A percentile compares a stretch with the other conserved stretches of the same genome.
Evolutionary conservation across 2,888 invertebrate genomes (phyloP).

Genomic region (Panorpa germanica): DNA sequence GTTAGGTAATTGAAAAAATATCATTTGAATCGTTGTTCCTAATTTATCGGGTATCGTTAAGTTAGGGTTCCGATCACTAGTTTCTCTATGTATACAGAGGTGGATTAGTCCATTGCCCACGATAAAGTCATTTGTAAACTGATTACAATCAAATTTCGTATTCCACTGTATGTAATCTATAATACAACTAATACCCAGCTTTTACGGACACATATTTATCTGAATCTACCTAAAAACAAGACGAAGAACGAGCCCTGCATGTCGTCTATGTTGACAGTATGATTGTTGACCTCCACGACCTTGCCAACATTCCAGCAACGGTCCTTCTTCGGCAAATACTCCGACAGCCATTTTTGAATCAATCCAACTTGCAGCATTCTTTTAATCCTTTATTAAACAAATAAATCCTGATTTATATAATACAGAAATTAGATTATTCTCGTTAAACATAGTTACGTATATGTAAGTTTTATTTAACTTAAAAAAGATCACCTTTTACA

Average conservation of each 20-base stretch:
- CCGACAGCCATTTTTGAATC: constrained; percentile 62
- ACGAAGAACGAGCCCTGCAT: constrained; percentile 90
- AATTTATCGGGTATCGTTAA: no score
- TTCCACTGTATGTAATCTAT: background rate
- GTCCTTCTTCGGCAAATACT: constrained; percentile 59
- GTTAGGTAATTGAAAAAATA: no score
- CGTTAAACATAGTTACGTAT: no score
- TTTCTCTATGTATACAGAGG: no score
- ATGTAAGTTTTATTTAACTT: no score
- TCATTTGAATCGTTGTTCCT: no score
- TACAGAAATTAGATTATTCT: no score
- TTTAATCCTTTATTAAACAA: constrained; percentile 43
- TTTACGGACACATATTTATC: background rate
- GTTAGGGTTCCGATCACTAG: no score
- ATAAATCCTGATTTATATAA: no score
- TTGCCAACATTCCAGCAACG: constrained; percentile 52
- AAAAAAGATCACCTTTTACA: no score
- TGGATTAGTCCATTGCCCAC: background rate
- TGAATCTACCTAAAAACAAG: constrained; percentile 48
- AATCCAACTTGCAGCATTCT: constrained; percentile 71
- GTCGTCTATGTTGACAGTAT: constrained; percentile 73
- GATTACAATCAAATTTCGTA: no score
- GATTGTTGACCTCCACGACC: constrained; percentile 53
- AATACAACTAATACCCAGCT: background rate
- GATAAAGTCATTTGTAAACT: no score